Conservation (phyloP, 2,797 vertebrate species). For the Phrynocephalus vlangalii region DNA sequence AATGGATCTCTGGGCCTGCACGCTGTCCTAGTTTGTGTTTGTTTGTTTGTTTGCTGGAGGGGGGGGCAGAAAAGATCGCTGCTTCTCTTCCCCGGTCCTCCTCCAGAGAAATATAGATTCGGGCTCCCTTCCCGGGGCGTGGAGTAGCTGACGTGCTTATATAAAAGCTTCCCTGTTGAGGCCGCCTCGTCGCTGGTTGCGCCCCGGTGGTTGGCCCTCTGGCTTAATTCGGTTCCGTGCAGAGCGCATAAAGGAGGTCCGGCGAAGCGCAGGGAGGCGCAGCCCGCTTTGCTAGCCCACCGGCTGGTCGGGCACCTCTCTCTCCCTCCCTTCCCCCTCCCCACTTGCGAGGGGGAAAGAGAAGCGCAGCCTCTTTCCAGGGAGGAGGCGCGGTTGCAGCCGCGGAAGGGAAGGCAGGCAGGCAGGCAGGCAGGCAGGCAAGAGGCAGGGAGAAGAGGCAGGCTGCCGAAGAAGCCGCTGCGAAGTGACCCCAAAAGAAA, state of each 20-base stretch:
- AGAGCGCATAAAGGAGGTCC: slow-evolving; percentile 81
- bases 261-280: neutral
- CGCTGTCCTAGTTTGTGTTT: neutral
- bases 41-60: neutral
- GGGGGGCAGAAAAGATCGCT: too few relatives aligned
- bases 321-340: neutral
- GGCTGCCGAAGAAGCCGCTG: too few relatives aligned
- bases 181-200: slow-evolving; percentile 21
- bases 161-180: slow-evolving; percentile 72
- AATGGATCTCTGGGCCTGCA: too few relatives aligned
- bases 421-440: neutral
- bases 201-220: slow-evolving; percentile 79
- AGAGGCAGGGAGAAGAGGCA: too few relatives aligned
- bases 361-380: neutral
- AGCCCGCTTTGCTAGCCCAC: neutral
- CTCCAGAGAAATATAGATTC: neutral
- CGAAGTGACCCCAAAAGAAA: neutral
- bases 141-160: slow-evolving; percentile 68
- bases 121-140: slow-evolving; percentile 15
- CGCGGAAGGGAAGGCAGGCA: neutral
- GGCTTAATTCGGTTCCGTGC: slow-evolving; percentile 77
- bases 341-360: too few relatives aligned
- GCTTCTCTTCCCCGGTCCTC: neutral
- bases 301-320: neutral
- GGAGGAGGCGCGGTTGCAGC: neutral